Evolutionary conservation across 2,797 vertebrate species (phyloP), one percentile per base, ranked within the genome.

Genomic region (Gymnopithys bicolor): DNA sequence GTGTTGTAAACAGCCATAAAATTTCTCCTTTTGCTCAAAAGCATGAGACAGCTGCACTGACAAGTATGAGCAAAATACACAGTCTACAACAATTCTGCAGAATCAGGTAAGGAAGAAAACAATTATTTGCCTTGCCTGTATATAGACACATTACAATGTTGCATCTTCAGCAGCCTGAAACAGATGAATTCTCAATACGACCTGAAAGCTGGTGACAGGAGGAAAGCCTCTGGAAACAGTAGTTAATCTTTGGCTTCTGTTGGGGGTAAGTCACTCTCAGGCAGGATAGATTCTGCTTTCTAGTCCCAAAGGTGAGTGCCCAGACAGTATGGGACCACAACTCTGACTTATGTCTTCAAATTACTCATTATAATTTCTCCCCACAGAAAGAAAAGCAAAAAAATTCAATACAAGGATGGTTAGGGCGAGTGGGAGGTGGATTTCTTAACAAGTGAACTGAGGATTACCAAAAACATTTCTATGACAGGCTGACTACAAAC

Each of bases 161-260:
- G 77, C 77, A 59, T 67, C 80, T 93, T 95, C 93, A 93, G 52
- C 88, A 89, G 70, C 21, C 27, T 56, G 30, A 93, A 93, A 93
- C 59, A 88, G 73, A 93, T 88, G 77, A 94, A 63, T 62, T 71
- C 33, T 90, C 87, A 63, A 48, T 86, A 67, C 0, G 0, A 73
- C 51, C 51, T 79, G 91, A 88, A 91, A 67, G 39, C 35, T 86
- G n/a, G 35, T 52, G 67, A 69, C 23, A n/a, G 21, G 37, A 80
- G 48, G 35, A 81, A 94, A 90, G 13, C 13, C 19, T 86, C 30
- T 12, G 16, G 35, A 90, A 83, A 23, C 22, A 10, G 32, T 10
- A 75, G 21, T 13, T 88, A 53, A 59, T 76, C 25, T 81, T 41
- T 55, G 70, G n/a, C 16, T 87, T 52, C n/a, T 83, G 7, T 49